A percentile compares a stretch with the other conserved stretches of the same genome.
Evolutionary conservation across 2,113 vertebrate species (phyloP).

Genomic region (Athene cunicularia): DNA sequence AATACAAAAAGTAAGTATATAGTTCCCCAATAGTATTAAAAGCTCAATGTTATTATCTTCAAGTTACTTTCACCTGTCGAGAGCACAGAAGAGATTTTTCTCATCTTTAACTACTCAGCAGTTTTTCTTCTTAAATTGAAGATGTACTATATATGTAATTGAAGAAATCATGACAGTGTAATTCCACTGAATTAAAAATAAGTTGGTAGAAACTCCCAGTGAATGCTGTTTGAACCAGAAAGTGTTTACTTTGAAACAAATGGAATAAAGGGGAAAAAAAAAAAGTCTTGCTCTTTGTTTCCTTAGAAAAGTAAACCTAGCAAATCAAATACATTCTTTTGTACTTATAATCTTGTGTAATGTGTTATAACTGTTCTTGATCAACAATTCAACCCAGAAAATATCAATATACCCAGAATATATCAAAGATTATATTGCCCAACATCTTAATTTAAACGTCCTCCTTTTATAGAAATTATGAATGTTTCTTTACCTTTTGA

Average conservation of each 20-base stretch:
- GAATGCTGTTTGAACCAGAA: neutral
- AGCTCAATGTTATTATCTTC: neutral
- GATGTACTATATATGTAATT: neutral
- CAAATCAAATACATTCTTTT: neutral
- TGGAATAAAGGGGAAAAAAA: neutral
- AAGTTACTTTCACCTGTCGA: neutral
- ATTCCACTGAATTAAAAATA: neutral
- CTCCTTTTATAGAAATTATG: neutral
- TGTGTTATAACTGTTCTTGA: neutral
- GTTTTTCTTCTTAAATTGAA: neutral
- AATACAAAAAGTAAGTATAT: neutral
- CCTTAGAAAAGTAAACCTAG: neutral
- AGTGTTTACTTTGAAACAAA: neutral
- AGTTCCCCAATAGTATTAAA: neutral
- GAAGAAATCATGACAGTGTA: neutral
- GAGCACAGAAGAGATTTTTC: neutral
- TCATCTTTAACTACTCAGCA: neutral
- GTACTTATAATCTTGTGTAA: neutral
- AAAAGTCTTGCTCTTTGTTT: neutral
- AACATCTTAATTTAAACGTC: neutral
- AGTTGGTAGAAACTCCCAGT: neutral
- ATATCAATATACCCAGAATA: neutral
- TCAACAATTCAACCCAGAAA: neutral
- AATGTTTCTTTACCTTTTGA: neutral
- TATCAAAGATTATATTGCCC: neutral